Conservation (phyloP, 1,140 invertebrate species). For the Sminthurinus signatus region DNA sequence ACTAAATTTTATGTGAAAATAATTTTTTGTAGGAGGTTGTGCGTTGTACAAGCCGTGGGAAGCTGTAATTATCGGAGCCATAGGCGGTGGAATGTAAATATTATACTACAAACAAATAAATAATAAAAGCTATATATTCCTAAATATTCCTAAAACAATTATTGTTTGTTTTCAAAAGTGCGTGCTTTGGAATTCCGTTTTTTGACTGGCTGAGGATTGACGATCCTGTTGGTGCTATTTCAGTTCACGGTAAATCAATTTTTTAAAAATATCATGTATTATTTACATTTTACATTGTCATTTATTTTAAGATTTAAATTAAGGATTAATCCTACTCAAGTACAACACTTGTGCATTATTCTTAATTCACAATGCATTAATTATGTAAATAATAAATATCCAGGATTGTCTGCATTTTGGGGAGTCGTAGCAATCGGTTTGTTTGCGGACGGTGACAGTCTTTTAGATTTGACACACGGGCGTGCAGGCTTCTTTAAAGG, state of each 20-base stretch:
- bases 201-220: constrained; percentile 49
- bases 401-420: constrained; percentile 46
- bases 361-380: too few species aligned
- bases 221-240: constrained; percentile 52
- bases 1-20: too few species aligned
- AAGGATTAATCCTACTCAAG: too few species aligned
- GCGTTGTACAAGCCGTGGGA: constrained; percentile 52
- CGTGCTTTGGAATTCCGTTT: constrained; percentile 46
- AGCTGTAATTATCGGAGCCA: too few species aligned
- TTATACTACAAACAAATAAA: too few species aligned
- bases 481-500: constrained; percentile 47
- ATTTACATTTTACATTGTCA: too few species aligned
- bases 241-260: constrained; percentile 48
- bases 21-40: constrained; percentile 54
- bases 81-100: too few species aligned
- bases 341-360: too few species aligned
- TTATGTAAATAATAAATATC: not conserved
- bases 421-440: constrained; percentile 52
- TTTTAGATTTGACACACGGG: constrained; percentile 46
- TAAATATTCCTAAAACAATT: too few species aligned
- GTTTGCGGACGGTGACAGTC: constrained; percentile 48
- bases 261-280: not conserved
- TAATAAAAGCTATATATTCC: too few species aligned
- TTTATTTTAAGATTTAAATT: too few species aligned
- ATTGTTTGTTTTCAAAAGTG: too few species aligned